Conservation (phyloP, 2,113 vertebrate species). For the Psettodes erumei region DNA sequence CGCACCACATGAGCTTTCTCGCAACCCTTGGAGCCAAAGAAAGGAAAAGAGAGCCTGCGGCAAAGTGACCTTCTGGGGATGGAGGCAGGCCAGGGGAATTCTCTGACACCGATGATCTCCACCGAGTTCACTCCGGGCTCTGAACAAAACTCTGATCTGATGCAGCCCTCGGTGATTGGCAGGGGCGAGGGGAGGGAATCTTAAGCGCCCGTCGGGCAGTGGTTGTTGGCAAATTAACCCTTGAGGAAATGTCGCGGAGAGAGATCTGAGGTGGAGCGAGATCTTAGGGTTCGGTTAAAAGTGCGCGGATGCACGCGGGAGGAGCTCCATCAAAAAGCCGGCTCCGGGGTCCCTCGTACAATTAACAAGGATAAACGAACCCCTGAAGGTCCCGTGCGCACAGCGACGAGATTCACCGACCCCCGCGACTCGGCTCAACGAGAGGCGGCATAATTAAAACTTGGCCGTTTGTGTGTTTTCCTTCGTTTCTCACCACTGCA, state of each 20-base stretch:
- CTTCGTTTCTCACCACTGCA: conserved; percentile 70
- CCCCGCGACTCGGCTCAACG: not conserved
- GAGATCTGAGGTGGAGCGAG: conserved; percentile 58
- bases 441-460: conserved; percentile 67
- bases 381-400: conserved; percentile 34
- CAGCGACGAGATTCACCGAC: conserved; percentile 36
- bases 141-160: conserved; percentile 77
- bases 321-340: conserved; percentile 40
- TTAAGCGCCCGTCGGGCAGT: conserved; percentile 53
- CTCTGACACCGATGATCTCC: conserved; percentile 78
- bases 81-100: conserved; percentile 72
- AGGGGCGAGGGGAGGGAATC: conserved; percentile 64
- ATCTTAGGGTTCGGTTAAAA: conserved; percentile 65
- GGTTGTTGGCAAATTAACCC: conserved; percentile 68
- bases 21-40: conserved; percentile 65
- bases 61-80: conserved; percentile 83
- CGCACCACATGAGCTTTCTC: conserved; percentile 72
- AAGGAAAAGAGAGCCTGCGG: conserved; percentile 73
- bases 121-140: conserved; percentile 64
- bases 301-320: conserved; percentile 23
- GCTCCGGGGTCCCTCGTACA: conserved; percentile 9
- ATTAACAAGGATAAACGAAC: conserved; percentile 49
- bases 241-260: conserved; percentile 46
- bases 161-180: conserved; percentile 73
- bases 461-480: conserved; percentile 58